Base-by-base conservation (phyloP, 2,888 invertebrate genomes). In the Eupithecia pulchellata region DNA sequence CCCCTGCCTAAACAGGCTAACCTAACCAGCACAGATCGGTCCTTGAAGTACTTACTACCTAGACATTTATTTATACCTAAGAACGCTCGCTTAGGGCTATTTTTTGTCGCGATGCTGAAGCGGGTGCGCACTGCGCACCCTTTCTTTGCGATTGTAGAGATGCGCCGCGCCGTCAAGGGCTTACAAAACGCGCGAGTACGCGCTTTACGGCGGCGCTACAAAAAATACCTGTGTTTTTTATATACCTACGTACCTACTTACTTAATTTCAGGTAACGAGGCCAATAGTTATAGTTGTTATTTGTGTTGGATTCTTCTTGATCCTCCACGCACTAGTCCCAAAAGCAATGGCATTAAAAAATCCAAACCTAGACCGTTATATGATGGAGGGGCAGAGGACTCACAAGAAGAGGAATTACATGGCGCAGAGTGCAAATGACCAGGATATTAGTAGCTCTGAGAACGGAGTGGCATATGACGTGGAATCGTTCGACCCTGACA, bases 401-500 rank as follows among this genome's bases (percentile, higher is more conserved):
- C 90, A 86, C 14, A 88, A 82, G 77, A 85, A 87, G 74, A 88
- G 89, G 75, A 90, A 93, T 78, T 91, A 92, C 74, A 78, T 90
- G 9, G 69, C 87, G 32, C 84, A 88, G 75, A 84, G 87, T 68
- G 83, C 81, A 27, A 78, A 84, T 60, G 85, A 89, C 17, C 84
- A 85, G 52, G 86, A 87, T 64, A 75, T 86, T n/a, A 82, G 83
- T 9, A 85, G 79, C 67, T 71, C 79, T 36, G 85, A 89, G 4
- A 88, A 87, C 39, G 72, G 83, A 6, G 73, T 82, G 4, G 73
- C 76, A 1, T 90, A 90, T 64, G 76, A 81, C 0, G 77, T 77
- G 0, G 87, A 87, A 64, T 76, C 85, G 1, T 75, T 82, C 4
- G 85, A 87, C 20, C 75, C 82, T 0, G 86, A 88, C 36, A 75